Base-by-base conservation (phyloP, 2,888 invertebrate genomes). In the Trissoscelio sp. region DNA sequence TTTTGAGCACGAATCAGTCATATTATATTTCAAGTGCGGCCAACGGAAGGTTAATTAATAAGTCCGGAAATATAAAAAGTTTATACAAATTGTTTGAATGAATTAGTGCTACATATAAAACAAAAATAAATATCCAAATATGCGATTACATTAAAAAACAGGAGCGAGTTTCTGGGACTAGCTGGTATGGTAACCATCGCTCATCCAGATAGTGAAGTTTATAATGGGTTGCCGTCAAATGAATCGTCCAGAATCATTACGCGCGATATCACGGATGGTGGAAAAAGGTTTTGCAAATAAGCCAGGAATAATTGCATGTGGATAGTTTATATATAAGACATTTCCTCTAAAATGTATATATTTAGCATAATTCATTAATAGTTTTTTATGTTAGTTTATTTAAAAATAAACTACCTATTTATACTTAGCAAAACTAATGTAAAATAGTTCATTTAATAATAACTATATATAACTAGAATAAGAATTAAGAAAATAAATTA, bases 101-200 rank as follows among this genome's bases (percentile, higher is more conserved):
- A n/a, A n/a, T n/a, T n/a, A n/a, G n/a, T n/a, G n/a, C n/a, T n/a
- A n/a, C n/a, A n/a, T n/a, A n/a, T n/a, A n/a, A n/a, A n/a, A n/a
- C n/a, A 55, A 42, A 46, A 28, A 18, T 20, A 48, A 58, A 37
- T 70, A 46, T 18, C 42, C 62, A 74, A 64, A 62, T 53, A 39
- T 48, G 44, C 58, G 55, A 72, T 60, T 72, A 84, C 72, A 85
- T 83, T 87, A 84, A 86, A 86, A 86, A 84, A 87, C 86, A 94
- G 95, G 93, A 94, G 94, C 93, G 95, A 95, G 90, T 93, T 95
- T 91, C 92, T 94, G 90, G 95, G 95, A 78, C 92, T 95, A 87
- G 94, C 94, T 89, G 95, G 95, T 89, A 94, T 95, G 94, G 95
- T 95, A 82, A 95, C 94, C 87, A 93, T 95, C 87, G 95, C 94